Evolutionary conservation across 2,797 vertebrate genomes (phyloP).

Genomic region (Delichon dasypus): DNA sequence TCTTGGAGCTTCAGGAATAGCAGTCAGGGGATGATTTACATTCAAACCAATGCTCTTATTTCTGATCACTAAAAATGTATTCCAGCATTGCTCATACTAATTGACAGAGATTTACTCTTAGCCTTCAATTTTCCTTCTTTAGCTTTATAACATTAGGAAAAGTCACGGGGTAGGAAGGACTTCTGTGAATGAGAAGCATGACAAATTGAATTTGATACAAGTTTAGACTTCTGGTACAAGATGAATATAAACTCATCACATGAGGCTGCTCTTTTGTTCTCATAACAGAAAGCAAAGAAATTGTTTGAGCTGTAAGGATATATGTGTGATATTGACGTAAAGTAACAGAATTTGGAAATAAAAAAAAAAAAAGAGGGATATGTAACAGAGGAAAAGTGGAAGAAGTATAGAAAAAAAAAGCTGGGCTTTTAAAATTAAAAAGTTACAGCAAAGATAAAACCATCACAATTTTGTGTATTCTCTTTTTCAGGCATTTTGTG

Average conservation of each 20-base stretch:
- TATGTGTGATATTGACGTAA: background rate
- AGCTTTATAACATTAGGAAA: background rate
- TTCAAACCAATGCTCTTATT: background rate
- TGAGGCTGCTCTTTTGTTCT: background rate
- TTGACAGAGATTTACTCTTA: background rate
- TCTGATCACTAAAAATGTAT: background rate
- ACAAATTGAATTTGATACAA: conserved; percentile 1
- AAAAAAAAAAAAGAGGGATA: background rate
- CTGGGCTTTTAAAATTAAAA: background rate
- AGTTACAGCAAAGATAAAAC: background rate
- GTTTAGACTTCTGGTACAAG: background rate
- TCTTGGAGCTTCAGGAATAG: background rate
- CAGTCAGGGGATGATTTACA: background rate
- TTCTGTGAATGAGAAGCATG: background rate
- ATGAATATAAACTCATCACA: background rate
- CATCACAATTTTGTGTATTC: background rate
- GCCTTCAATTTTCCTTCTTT: background rate
- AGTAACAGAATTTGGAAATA: background rate
- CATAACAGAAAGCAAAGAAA: background rate
- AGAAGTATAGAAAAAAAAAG: background rate
- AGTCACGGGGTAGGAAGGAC: background rate
- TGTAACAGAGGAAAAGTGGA: background rate
- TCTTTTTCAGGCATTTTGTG: background rate
- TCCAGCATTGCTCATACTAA: background rate
- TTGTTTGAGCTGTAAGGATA: background rate